Evolutionary conservation across 2,113 vertebrate species (phyloP).

Genomic region (Saimiri boliviensis): DNA sequence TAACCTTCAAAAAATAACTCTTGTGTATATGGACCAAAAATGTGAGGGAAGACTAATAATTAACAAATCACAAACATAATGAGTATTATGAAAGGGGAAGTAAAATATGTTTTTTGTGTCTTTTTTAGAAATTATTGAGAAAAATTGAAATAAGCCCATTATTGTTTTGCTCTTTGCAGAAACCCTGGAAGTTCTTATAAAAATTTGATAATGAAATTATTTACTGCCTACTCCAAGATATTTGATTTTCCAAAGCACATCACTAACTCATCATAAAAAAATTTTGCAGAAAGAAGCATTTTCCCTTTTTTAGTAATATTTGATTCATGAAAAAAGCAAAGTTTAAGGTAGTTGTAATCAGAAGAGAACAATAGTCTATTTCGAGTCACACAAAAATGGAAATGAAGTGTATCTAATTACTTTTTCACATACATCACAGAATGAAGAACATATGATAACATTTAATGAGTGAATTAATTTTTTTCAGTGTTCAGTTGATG

Average conservation of each 20-base stretch:
- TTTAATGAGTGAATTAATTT: conserved; percentile 49
- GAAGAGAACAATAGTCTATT: not conserved
- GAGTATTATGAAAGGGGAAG: not conserved
- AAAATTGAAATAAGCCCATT: not conserved
- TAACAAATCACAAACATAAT: not conserved
- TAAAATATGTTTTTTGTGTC: not conserved
- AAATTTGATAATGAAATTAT: not conserved
- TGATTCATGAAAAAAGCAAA: not conserved
- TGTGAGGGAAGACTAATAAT: not conserved
- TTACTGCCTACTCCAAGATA: not conserved
- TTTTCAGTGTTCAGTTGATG: conserved; percentile 1
- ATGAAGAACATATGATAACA: conserved; percentile 44
- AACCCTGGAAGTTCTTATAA: not conserved
- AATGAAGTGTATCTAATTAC: not conserved
- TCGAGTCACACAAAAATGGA: not conserved
- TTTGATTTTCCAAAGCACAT: not conserved
- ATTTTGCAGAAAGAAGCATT: not conserved
- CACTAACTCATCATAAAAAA: not conserved
- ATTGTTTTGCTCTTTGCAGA: not conserved
- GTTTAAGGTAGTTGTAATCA: not conserved
- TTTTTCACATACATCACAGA: not conserved
- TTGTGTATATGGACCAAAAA: not conserved
- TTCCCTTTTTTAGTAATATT: not conserved
- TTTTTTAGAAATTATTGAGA: conserved; percentile 6
- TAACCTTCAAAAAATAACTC: not conserved